Percentiles rank a stretch among this genome's conserved stretches.
These are phyloP conservation scores for Druon quercuslanigerum DNA, from an alignment of 1,140 invertebrate genomes.

Conservation along the genomic window DNA sequence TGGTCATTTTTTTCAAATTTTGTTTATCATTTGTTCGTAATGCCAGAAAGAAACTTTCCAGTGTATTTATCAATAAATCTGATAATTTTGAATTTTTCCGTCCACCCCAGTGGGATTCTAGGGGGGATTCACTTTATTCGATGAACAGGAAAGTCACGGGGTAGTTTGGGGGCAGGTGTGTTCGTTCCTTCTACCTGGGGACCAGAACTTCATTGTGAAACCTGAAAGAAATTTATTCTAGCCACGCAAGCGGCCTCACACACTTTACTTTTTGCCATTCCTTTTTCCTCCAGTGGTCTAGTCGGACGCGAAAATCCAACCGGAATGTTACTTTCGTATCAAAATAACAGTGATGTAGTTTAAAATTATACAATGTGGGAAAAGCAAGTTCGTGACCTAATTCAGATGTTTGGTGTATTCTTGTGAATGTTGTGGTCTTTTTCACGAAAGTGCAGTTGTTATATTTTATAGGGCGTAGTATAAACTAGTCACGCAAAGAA, in stretches of 20 bases:
- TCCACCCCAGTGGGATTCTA: background rate
- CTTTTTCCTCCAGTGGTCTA: background rate
- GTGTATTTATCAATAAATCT: too few species aligned
- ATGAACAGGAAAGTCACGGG: background rate
- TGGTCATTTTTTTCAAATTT: too few species aligned
- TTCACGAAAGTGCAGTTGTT: background rate
- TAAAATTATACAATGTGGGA: background rate
- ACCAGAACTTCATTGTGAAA: background rate
- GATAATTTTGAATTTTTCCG: too few species aligned
- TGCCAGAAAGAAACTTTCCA: too few species aligned
- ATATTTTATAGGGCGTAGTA: background rate
- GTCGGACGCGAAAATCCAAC: background rate
- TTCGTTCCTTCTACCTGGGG: constrained; percentile 1
- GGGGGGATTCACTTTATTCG: background rate
- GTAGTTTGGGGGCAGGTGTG: constrained; percentile 10
- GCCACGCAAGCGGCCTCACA: background rate
- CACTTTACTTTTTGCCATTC: constrained; percentile 10
- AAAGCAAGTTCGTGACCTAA: background rate
- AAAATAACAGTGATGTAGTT: background rate
- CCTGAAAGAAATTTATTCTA: constrained; percentile 12
- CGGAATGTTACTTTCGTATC: background rate
- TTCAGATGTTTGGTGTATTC: background rate
- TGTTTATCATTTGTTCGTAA: too few species aligned
- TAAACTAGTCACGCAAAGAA: background rate
- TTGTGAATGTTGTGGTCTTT: background rate